Conservation (phyloP, 2,888 invertebrate genomes). For the Onthophagus sagittarius region DNA sequence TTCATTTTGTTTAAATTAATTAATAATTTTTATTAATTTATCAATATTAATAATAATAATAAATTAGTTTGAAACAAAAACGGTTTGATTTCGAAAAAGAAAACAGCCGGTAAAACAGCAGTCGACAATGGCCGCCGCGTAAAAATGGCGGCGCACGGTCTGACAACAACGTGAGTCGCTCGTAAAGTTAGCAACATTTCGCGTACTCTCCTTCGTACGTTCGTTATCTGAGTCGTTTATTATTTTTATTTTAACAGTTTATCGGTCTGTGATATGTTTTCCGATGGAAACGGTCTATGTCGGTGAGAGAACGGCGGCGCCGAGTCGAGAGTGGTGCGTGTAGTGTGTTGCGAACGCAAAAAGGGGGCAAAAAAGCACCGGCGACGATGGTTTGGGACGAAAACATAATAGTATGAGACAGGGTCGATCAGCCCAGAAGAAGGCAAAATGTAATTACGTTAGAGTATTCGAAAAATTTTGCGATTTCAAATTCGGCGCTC, state of each 20-base stretch:
- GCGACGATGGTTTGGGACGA: background rate
- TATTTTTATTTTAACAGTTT: background rate
- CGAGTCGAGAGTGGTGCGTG: background rate
- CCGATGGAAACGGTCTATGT: background rate
- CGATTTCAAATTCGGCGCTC: background rate
- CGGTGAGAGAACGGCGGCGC: background rate
- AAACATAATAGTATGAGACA: constrained; percentile 50
- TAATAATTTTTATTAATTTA: too few relatives aligned
- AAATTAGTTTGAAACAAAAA: background rate
- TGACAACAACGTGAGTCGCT: background rate
- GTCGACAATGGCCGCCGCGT: too few relatives aligned
- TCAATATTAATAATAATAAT: background rate
- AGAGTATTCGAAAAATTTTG: background rate
- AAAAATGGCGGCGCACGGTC: background rate
- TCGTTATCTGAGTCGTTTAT: background rate
- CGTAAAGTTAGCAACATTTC: background rate
- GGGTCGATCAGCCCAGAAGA: constrained; percentile 55
- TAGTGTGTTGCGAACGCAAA: background rate
- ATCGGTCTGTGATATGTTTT: background rate
- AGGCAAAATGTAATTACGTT: constrained; percentile 51
- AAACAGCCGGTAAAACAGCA: background rate
- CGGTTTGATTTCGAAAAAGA: background rate
- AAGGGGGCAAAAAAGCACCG: background rate
- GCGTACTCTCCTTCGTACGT: background rate
- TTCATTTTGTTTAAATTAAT: too few relatives aligned